Conservation (phyloP, 92 coral and sea anemone genomes). For the Epizoanthus ramosus region DNA sequence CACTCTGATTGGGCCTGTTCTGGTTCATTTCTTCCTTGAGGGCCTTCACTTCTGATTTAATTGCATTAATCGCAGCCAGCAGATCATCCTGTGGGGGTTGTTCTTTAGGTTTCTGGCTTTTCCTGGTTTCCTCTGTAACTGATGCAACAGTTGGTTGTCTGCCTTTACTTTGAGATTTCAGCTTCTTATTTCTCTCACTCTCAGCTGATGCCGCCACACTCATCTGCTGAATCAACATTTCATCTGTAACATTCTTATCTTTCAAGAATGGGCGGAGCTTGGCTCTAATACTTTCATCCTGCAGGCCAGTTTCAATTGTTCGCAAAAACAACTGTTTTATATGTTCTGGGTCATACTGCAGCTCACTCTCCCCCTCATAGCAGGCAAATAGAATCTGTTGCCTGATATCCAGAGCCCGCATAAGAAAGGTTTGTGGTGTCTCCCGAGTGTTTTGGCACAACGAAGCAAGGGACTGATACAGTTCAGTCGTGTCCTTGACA, state of each 20-base stretch:
- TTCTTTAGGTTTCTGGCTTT: not conserved
- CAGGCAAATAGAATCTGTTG: constrained; percentile 56
- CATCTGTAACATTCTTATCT: constrained; percentile 55
- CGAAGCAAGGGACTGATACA: constrained; percentile 57
- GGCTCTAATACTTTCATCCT: constrained; percentile 55
- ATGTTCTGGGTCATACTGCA: constrained; percentile 60
- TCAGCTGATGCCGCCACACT: constrained; percentile 68
- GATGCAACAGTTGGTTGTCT: constrained; percentile 40
- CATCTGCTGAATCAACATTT: constrained; percentile 56
- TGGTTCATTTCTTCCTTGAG: constrained; percentile 41
- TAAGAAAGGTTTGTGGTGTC: constrained; percentile 65
- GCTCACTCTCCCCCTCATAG: constrained; percentile 36
- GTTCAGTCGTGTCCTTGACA: constrained; percentile 57
- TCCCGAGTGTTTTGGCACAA: constrained; percentile 57
- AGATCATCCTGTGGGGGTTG: constrained; percentile 15
- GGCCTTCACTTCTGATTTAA: constrained; percentile 50
- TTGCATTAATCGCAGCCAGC: constrained; percentile 43
- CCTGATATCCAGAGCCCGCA: constrained; percentile 57
- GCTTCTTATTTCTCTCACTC: constrained; percentile 64
- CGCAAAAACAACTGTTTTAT: constrained; percentile 49
- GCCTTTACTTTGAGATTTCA: constrained; percentile 43
- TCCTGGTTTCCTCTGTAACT: constrained; percentile 35
- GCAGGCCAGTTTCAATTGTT: constrained; percentile 62
- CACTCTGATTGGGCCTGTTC: constrained; percentile 6
- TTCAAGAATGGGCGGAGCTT: constrained; percentile 58